These are phyloP conservation scores for Aurelia aurita complex sp. Pacific DNA, from an alignment of 30 jellyfish, hydroid and myxozoan genomes.

Conservation along the genomic window DNA sequence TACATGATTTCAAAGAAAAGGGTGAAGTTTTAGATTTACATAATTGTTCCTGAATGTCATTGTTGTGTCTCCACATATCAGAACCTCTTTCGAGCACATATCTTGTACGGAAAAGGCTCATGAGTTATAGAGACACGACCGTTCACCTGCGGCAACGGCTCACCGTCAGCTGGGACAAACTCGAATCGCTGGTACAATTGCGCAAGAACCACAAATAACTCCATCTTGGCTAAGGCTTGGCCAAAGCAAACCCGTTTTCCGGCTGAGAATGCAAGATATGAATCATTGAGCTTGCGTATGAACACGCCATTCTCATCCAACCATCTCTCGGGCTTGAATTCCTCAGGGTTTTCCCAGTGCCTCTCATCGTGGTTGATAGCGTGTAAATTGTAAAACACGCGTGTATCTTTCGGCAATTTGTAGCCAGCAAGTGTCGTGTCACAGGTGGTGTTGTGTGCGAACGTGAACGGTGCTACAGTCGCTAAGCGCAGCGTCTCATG, in stretches of 20 bases:
- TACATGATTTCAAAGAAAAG: no score
- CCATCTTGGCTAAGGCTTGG: conserved; percentile 45
- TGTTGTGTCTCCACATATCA: not conserved
- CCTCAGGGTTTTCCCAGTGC: conserved; percentile 51
- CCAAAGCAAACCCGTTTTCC: conserved; percentile 52
- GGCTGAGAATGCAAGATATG: conserved; percentile 35
- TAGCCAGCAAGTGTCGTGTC: conserved; percentile 64
- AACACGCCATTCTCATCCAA: conserved; percentile 25
- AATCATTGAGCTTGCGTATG: not conserved
- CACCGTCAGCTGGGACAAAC: conserved; percentile 4
- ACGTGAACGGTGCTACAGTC: conserved; percentile 57
- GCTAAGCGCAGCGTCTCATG: conserved; percentile 58
- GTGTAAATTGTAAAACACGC: conserved; percentile 52
- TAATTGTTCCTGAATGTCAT: no score
- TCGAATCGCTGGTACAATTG: conserved; percentile 28
- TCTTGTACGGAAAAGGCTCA: conserved; percentile 28
- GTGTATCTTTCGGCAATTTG: conserved; percentile 54
- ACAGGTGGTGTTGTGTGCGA: conserved; percentile 66
- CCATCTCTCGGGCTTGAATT: conserved; percentile 57
- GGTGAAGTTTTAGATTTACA: no score
- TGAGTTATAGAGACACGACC: conserved; percentile 13
- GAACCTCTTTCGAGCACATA: conserved; percentile 8
- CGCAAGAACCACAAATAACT: conserved; percentile 28
- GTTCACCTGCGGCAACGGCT: conserved; percentile 8
- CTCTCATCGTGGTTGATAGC: conserved; percentile 61